A percentile compares a stretch with the other conserved stretches of the same genome.
Conservation (phyloP, 2,888 invertebrate species). For the Volucella inanis region DNA sequence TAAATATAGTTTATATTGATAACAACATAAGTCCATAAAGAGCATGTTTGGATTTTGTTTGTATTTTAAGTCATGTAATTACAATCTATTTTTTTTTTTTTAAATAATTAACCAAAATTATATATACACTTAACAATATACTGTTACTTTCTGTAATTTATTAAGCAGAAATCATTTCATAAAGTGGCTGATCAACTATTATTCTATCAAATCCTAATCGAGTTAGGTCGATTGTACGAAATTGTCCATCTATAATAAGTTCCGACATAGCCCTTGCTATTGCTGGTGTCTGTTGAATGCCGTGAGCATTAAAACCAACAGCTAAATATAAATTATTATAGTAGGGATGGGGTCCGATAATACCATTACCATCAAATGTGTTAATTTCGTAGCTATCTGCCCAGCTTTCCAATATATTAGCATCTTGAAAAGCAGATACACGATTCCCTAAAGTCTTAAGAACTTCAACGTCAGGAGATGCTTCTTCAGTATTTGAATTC, state of each 20-base stretch:
- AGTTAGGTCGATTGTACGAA: conserved; percentile 90
- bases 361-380: conserved; percentile 94
- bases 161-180: conserved; percentile 85
- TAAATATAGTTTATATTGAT: no score
- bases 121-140: no score
- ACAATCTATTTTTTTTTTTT: no score
- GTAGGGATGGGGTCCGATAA: conserved; percentile 94
- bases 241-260: conserved; percentile 90
- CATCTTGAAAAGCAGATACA: conserved; percentile 90
- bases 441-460: conserved; percentile 90
- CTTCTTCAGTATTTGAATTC: conserved; percentile 88
- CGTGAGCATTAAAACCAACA: conserved; percentile 96
- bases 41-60: no score
- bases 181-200: conserved; percentile 85
- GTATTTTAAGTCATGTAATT: no score
- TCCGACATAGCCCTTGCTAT: conserved; percentile 95
- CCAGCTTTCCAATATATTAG: conserved; percentile 91
- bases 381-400: conserved; percentile 96
- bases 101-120: no score
- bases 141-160: conserved; percentile 12
- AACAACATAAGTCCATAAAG: no score
- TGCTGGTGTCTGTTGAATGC: conserved; percentile 95
- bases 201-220: conserved; percentile 92
- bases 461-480: conserved; percentile 88
- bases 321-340: conserved; percentile 92